Base-by-base conservation (phyloP, 2,888 invertebrate genomes). In the Ceramica pisi region DNA sequence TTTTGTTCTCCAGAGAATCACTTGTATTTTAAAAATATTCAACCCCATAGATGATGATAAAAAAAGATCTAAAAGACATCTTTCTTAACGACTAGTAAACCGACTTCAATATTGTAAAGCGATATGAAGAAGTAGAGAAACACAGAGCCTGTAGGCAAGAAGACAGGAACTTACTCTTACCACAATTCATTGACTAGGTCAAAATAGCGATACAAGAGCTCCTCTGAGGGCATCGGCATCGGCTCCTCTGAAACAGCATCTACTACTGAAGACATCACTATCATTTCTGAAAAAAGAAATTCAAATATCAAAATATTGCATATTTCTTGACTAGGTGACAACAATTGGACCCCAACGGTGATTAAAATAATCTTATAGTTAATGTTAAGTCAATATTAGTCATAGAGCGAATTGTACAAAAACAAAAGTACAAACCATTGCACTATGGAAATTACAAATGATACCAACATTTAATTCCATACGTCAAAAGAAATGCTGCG, bases 241-340 rank as follows among this genome's bases (percentile, higher is more conserved):
- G 93, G 93, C 53, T 88, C 87, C 71, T 90, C 89, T 78, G 89
- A 80, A 74, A 87, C 89, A 62, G 91, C 92, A 72, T 92, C 89
- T 78, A 91, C 92, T 63, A 94, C 92, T 75, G 95, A 94, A 3
- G 94, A 92, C 90, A 94, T 92, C 85, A 92, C 94, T 90, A 95
- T 92, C 76, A 92, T 75, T 83, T 94, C 95, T 95, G 95, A 86
- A 94, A 94, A 90, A 89, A 75, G 85, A 87, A 88, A 81, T 85
- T 78, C 46, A 51, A 56, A 60, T 55, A 71, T 82, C 61, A 63
- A 75, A 64, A 53, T 10, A 38, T 35, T 41, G 3, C 12, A 4
- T 14, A 12, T 41, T 41, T 14, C 41, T 14, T 46, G 19, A 19
- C 16, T 46, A 12, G 38, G n/a, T 31, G 23, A 12, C 10, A 48